These are phyloP conservation scores for Mus caroli DNA, from an alignment of 2,797 vertebrate species.

Conservation along the genomic window DNA sequence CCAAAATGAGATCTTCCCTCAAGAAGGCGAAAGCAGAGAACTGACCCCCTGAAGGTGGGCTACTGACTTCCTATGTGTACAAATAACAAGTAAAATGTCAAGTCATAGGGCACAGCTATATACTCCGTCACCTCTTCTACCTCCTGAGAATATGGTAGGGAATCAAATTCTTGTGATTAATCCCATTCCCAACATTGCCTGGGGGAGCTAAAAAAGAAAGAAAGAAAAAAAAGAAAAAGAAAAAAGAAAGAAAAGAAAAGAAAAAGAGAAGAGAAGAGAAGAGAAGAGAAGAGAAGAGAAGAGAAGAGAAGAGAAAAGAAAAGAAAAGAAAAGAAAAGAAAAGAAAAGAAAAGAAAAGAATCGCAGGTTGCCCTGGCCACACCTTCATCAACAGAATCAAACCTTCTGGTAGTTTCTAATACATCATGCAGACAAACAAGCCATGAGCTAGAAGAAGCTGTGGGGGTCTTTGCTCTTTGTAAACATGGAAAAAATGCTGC, in stretches of 20 bases:
- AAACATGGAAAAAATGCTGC: neutral
- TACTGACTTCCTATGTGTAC: no score
- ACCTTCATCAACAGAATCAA: neutral
- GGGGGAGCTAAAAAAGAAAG: neutral
- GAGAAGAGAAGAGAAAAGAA: no score
- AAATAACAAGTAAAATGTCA: neutral
- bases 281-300: no score
- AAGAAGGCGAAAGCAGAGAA: neutral
- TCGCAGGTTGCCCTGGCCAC: neutral
- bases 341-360: neutral
- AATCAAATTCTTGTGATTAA: neutral
- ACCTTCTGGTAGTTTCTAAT: neutral
- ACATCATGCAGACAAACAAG: neutral
- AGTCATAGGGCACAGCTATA: accelerated
- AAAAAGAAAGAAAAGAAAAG: no score
- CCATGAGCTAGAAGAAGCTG: no score
- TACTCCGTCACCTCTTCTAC: no score
- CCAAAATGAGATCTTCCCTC: neutral
- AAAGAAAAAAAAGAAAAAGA: no score
- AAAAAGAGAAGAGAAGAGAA: no score
- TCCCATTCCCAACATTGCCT: neutral
- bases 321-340: no score
- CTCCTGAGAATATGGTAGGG: neutral
- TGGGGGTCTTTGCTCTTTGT: neutral
- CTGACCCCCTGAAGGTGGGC: neutral